These are phyloP conservation scores for Cherax quadricarinatus DNA, from an alignment of 1,140 invertebrate genomes.

Conservation along the genomic window DNA sequence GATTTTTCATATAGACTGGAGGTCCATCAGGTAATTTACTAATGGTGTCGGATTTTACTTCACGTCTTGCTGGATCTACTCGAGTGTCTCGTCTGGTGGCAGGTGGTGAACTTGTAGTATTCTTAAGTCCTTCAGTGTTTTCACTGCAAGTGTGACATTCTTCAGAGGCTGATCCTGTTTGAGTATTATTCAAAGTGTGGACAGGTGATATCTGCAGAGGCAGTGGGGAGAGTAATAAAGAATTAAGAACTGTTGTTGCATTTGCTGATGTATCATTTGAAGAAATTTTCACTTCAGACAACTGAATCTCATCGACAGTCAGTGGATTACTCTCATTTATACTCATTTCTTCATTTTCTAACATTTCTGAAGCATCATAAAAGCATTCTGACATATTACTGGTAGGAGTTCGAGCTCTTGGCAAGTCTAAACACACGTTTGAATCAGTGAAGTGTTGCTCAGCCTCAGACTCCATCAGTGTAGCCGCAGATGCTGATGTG, in stretches of 20 bases:
- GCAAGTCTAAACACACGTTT: not conserved
- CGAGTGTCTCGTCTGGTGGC: conserved; percentile 27
- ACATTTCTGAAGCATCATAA: conserved; percentile 52
- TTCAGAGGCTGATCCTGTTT: not conserved
- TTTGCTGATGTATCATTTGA: not conserved
- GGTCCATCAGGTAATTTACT: conserved; percentile 56
- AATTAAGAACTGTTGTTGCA: not conserved
- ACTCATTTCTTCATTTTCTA: conserved; percentile 33
- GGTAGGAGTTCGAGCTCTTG: not conserved
- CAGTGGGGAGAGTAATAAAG: not conserved
- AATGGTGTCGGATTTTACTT: conserved; percentile 69
- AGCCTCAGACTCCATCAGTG: not conserved
- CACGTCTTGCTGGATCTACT: conserved; percentile 53
- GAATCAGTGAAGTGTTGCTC: not conserved
- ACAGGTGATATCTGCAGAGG: not conserved
- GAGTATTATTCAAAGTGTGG: conserved; percentile 10
- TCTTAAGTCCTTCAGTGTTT: not conserved
- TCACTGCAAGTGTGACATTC: not conserved
- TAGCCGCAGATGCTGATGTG: not conserved
- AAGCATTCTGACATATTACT: conserved; percentile 61
- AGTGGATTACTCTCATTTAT: not conserved
- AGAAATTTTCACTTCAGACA: not conserved
- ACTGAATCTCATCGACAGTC: not conserved
- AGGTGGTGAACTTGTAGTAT: not conserved
- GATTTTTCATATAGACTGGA: conserved; percentile 19